Evolutionary conservation across 30 jellyfish, hydroid and myxozoan species (phyloP), one percentile per base, ranked within the genome.

Genomic region (Pseudorhiza aurosa): DNA sequence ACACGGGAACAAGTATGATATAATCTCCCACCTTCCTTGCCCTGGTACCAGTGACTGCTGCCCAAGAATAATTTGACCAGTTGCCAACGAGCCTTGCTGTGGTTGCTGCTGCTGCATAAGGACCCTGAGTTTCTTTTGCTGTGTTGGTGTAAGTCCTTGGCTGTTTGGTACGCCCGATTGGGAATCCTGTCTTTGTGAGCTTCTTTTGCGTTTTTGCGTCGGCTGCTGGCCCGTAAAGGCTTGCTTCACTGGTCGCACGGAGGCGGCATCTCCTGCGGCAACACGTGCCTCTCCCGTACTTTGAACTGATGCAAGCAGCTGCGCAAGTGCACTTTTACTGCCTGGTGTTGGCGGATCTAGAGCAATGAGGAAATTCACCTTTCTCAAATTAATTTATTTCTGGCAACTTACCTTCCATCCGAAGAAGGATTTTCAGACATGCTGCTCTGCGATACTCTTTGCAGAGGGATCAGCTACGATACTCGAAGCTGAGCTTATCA

Each of bases 311-410:
- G 88, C 87, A 7, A 75, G 82, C 6, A 68, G 57, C 81, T 62
- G 96, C 58, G 96, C 87, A 26, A 68, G 76, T 53, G 87, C 95
- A 43, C 88, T 68, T 49, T 83, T 74, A 68, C 67, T 83, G 27
- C 84, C 82, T 9, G 95, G 95, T 10, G 96, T 85, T n/a, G 89
- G 89, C 1, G 96, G 96, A n/a, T 87, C 96, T 69, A 19, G 73
- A 62, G 6, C n/a, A n/a, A n/a, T n/a, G n/a, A n/a, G n/a, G n/a
- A n/a, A n/a, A n/a, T n/a, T n/a, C n/a, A n/a, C n/a, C n/a, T n/a
- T n/a, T n/a, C n/a, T n/a, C n/a, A n/a, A n/a, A n/a, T n/a, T n/a
- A n/a, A n/a, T n/a, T n/a, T n/a, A n/a, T n/a, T n/a, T n/a, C n/a
- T n/a, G n/a, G n/a, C n/a, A n/a, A n/a, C n/a, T n/a, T n/a, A n/a